Evolutionary conservation across 2,888 invertebrate species (phyloP).

Genomic region (Diloba caeruleocephala): DNA sequence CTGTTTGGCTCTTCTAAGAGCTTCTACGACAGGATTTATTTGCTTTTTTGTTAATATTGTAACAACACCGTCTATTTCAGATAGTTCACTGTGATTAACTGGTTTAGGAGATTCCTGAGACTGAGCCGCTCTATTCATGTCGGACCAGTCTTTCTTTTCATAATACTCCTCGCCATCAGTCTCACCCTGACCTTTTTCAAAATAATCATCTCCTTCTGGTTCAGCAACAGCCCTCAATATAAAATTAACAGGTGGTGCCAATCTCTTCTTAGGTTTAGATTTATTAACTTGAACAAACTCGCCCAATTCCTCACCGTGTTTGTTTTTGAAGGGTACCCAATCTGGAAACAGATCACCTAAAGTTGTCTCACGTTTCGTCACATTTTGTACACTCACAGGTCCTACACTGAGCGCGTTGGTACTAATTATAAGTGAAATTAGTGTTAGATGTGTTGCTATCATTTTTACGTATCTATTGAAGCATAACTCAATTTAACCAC

Average conservation of each 20-base stretch:
- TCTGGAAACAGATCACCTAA: constrained; percentile 76
- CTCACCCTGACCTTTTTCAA: constrained; percentile 75
- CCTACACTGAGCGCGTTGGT: constrained; percentile 69
- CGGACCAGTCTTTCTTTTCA: constrained; percentile 83
- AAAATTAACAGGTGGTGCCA: constrained; percentile 78
- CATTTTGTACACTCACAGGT: constrained; percentile 71
- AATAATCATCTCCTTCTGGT: constrained; percentile 74
- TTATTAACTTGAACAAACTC: constrained; percentile 72
- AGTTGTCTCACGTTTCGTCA: constrained; percentile 70
- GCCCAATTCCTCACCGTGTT: constrained; percentile 77
- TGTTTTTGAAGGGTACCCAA: constrained; percentile 85
- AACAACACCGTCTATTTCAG: constrained; percentile 80
- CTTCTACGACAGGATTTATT: constrained; percentile 55
- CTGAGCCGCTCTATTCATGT: constrained; percentile 63
- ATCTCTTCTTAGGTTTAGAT: constrained; percentile 77
- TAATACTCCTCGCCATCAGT: constrained; percentile 75
- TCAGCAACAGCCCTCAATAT: constrained; percentile 74
- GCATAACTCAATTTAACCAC: constrained; percentile 54
- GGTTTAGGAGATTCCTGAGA: constrained; percentile 42
- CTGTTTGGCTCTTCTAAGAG: constrained; percentile 43
- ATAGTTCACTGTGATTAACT: constrained; percentile 62
- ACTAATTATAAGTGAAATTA: constrained; percentile 58
- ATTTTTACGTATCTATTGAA: constrained; percentile 51
- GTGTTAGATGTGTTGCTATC: constrained; percentile 50
- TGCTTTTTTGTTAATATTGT: constrained; percentile 69